phyloP scores from a whole-genome alignment of 2,113 vertebrate species.

The Rhizomys pruinosus region DNA sequence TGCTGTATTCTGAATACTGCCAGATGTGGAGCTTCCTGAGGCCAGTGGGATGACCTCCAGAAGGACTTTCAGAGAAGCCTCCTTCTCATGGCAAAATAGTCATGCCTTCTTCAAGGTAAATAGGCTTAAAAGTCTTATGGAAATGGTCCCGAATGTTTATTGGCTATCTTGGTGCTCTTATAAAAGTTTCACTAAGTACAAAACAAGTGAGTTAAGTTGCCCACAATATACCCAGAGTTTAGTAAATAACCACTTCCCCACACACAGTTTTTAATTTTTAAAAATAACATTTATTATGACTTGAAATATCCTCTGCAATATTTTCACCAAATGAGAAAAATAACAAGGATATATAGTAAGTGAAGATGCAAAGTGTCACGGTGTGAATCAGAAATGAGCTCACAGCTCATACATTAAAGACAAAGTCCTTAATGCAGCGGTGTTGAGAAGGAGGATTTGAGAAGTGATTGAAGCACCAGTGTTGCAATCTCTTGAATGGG shows the following conservation, averaged over 20 bases:
- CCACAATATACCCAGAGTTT: slow-evolving; percentile 47
- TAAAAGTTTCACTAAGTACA: slow-evolving; percentile 61
- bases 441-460: not conserved
- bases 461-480: not conserved
- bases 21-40: not conserved
- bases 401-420: not conserved
- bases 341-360: not conserved
- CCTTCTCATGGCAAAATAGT: slow-evolving; percentile 61
- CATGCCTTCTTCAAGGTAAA: slow-evolving; percentile 62
- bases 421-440: not conserved
- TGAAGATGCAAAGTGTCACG: not conserved
- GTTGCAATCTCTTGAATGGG: not conserved
- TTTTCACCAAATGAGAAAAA: not conserved
- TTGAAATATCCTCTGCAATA: not conserved
- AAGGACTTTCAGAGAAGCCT: not conserved
- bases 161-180: slow-evolving; percentile 51
- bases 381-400: too few relatives aligned
- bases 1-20: too few relatives aligned
- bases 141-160: slow-evolving; percentile 58
- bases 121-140: slow-evolving; percentile 57
- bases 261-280: too few relatives aligned
- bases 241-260: slow-evolving; percentile 20
- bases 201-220: slow-evolving; percentile 74
- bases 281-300: slow-evolving; percentile 23
- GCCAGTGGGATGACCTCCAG: not conserved